A percentile compares a stretch with the other conserved stretches of the same genome.
Conservation (phyloP, 2,113 vertebrate genomes). For the Anthoscopus minutus region DNA sequence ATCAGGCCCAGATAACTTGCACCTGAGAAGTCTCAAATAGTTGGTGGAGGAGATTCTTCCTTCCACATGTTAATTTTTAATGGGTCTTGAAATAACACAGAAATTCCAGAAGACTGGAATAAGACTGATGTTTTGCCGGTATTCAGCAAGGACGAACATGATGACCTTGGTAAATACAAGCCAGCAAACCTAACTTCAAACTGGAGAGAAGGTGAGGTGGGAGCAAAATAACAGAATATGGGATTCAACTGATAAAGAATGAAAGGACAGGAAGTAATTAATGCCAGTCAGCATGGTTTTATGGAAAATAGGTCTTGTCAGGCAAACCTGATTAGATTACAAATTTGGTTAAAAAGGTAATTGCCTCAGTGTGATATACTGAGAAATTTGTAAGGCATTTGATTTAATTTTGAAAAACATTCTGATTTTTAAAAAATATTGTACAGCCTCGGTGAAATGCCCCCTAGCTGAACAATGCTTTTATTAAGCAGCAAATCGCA, state of each 20-base stretch:
- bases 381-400: not conserved
- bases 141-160: not conserved
- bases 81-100: slow-evolving; percentile 42
- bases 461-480: not conserved
- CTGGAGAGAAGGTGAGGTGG: not conserved
- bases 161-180: slow-evolving; percentile 51
- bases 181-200: slow-evolving; percentile 15
- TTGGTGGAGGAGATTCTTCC: slow-evolving; percentile 4
- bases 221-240: slow-evolving; percentile 15
- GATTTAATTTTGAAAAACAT: slow-evolving; percentile 10
- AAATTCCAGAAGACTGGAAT: slow-evolving; percentile 53
- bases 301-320: slow-evolving; percentile 55
- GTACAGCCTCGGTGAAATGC: not conserved
- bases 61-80: slow-evolving; percentile 59
- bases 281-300: slow-evolving; percentile 53
- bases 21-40: slow-evolving; percentile 25
- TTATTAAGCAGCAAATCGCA: not conserved
- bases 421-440: not conserved
- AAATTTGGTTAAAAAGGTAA: slow-evolving; percentile 36
- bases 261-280: slow-evolving; percentile 58
- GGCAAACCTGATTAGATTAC: slow-evolving; percentile 51
- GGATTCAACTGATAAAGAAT: slow-evolving; percentile 44
- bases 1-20: slow-evolving; percentile 36
- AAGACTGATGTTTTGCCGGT: slow-evolving; percentile 8
- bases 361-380: not conserved